A percentile compares a stretch with the other conserved stretches of the same genome.
Evolutionary conservation across 2,113 vertebrate genomes (phyloP).

Genomic region (Percopsis transmontana): DNA sequence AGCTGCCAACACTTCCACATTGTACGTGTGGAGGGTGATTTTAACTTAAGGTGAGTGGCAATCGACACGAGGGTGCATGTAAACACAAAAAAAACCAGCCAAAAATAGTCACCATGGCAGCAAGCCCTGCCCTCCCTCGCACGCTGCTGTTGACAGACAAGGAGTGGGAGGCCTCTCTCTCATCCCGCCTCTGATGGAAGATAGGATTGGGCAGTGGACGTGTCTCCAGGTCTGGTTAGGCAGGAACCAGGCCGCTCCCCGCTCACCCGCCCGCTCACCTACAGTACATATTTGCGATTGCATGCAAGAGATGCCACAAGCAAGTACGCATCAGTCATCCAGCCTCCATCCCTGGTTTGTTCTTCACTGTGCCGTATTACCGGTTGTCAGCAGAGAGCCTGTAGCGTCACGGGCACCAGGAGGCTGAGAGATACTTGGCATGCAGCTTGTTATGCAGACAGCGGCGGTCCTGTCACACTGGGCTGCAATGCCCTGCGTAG

Average conservation of each 20-base stretch:
- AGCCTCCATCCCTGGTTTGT: constrained; percentile 51
- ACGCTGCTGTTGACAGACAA: constrained; percentile 55
- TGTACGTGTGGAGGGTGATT: constrained; percentile 47
- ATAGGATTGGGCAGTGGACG: constrained; percentile 30
- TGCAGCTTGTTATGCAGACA: constrained; percentile 46
- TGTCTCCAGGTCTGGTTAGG: constrained; percentile 45
- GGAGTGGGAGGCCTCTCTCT: constrained; percentile 56
- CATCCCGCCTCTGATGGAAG: constrained; percentile 6
- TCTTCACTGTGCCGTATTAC: constrained; percentile 58
- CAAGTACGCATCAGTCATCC: constrained; percentile 60
- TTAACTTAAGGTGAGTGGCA: constrained; percentile 64
- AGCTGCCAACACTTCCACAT: constrained; percentile 55
- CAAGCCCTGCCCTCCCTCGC: constrained; percentile 24
- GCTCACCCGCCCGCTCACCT: constrained; percentile 43
- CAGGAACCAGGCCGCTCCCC: constrained; percentile 45
- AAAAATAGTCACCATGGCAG: constrained; percentile 24
- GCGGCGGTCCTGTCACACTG: constrained; percentile 24
- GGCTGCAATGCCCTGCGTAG: constrained; percentile 30
- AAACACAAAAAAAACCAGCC: constrained; percentile 29
- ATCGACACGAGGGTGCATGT: constrained; percentile 27
- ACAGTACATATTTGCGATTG: constrained; percentile 58
- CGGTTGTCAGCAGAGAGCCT: constrained; percentile 59
- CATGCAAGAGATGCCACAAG: constrained; percentile 42
- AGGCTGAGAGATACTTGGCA: constrained; percentile 53
- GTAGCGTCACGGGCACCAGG: constrained; percentile 37